phyloP scores from a whole-genome alignment of 2,888 invertebrate species.

The Trachelus tabidus region DNA sequence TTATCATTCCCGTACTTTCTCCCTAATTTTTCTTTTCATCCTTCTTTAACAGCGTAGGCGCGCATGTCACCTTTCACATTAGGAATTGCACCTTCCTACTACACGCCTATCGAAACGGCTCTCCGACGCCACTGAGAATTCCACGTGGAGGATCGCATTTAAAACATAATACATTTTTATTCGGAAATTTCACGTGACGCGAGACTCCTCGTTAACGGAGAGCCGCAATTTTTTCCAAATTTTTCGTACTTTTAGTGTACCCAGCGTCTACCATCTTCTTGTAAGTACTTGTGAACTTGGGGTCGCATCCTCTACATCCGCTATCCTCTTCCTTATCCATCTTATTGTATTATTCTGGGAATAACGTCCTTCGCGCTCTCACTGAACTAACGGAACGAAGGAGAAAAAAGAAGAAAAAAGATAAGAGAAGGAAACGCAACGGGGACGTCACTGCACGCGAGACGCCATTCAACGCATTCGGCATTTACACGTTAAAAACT shows the following conservation, averaged over 20 bases:
- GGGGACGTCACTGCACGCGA: not conserved
- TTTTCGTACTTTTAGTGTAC: not conserved
- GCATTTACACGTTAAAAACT: slow-evolving; percentile 16
- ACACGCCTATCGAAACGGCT: slow-evolving; percentile 5
- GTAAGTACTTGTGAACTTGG: not conserved
- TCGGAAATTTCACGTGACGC: not conserved
- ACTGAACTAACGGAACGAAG: not conserved
- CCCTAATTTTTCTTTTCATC: not conserved
- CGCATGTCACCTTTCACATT: slow-evolving; percentile 2
- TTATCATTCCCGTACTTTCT: not conserved
- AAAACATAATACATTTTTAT: not conserved
- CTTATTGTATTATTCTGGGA: not conserved
- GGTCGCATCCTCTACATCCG: not conserved
- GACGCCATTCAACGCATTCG: not conserved
- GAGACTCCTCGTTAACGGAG: not conserved
- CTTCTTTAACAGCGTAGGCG: not conserved
- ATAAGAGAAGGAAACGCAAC: not conserved
- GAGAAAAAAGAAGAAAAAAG: not conserved
- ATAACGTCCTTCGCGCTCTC: not conserved
- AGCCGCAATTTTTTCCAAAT: not conserved
- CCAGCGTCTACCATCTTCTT: not conserved
- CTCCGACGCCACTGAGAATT: not conserved
- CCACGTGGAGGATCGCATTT: not conserved
- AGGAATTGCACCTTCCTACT: slow-evolving; percentile 37
- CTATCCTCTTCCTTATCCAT: not conserved